These are phyloP conservation scores for Peromyscus californicus DNA, from an alignment of 2,113 vertebrate genomes.

Conservation along the genomic window DNA sequence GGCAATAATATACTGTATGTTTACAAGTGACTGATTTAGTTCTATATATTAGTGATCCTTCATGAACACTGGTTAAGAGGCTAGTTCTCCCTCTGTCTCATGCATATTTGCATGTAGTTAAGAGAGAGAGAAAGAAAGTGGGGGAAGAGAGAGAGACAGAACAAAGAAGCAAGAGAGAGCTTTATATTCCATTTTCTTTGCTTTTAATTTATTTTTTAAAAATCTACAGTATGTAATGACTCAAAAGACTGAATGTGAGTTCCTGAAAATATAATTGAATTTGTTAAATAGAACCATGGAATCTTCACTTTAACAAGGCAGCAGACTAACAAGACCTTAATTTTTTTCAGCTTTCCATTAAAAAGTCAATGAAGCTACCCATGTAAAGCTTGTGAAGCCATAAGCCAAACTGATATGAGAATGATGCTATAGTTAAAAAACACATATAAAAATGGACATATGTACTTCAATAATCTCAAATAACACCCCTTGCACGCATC, in stretches of 20 bases:
- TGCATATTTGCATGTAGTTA: rapidly evolving
- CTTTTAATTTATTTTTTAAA: not conserved
- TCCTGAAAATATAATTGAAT: constrained; percentile 34
- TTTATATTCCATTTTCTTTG: not conserved
- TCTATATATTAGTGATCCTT: not conserved
- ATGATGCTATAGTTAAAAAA: not conserved
- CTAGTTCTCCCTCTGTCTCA: not conserved
- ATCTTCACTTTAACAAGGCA: constrained; percentile 44
- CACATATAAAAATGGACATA: not conserved
- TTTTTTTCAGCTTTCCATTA: constrained; percentile 41
- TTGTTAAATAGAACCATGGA: not conserved
- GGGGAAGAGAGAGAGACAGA: no score
- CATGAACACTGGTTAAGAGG: not conserved
- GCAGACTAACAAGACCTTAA: not conserved
- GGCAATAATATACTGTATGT: not conserved
- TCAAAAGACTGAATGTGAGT: not conserved
- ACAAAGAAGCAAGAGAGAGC: not conserved
- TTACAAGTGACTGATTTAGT: not conserved
- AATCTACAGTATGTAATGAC: not conserved
- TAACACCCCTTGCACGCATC: not conserved
- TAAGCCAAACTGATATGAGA: not conserved
- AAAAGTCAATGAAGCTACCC: not conserved
- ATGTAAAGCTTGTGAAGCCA: not conserved
- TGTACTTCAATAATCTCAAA: not conserved
- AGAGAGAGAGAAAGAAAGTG: not conserved